Evolutionary conservation across 1,140 invertebrate genomes (phyloP), one percentile per base, ranked within the genome.

Genomic region (Hylyphantes graminicola): DNA sequence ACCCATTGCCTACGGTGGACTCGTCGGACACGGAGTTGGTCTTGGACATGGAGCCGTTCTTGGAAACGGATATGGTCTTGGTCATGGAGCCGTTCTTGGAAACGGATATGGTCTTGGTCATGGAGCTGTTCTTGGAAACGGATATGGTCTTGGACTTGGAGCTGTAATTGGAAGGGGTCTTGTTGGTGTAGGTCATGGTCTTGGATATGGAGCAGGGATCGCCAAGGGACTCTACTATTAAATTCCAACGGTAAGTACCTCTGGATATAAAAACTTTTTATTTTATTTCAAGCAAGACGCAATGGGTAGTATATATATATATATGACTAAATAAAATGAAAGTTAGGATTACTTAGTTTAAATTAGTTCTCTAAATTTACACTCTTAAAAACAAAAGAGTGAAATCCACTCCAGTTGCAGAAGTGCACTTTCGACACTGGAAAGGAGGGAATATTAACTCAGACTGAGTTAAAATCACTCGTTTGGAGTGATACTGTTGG

Each of bases 131-230:
- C 65, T 68, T 51, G 63, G 63, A 9, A 17, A 21, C 13, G 63
- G 63, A 21, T 35, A 65, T 65, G 63, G 63, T 11, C 19, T 35
- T 35, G 35, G 35, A 2, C 35, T 2, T 5, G 35, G 35, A 2
- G 12, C 13, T 0, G 17, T 13, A 8, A n/a, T 21, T 11, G 48
- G 72, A 57, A n/a, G 8, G 2, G 51, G 63, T 17, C 35, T 35
- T 35, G 35, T 35, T 35, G 35, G 35, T 35, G 35, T 35, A 35
- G 53, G 74, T 5, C 63, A 59, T 78, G 48, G 35, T 35, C 35
- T 35, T 35, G 35, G 35, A 74, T 57, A 74, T 48, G 12, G 76
- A 2, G 76, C 59, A 17, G n/a, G 12, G 12, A 59, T 78, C 51
- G 11, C n/a, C 11, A 78, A 35, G 35, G 35, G 35, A 35, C 35